phyloP scores from a whole-genome alignment of 2,888 invertebrate genomes.

The Zygogramma bicolorata region DNA sequence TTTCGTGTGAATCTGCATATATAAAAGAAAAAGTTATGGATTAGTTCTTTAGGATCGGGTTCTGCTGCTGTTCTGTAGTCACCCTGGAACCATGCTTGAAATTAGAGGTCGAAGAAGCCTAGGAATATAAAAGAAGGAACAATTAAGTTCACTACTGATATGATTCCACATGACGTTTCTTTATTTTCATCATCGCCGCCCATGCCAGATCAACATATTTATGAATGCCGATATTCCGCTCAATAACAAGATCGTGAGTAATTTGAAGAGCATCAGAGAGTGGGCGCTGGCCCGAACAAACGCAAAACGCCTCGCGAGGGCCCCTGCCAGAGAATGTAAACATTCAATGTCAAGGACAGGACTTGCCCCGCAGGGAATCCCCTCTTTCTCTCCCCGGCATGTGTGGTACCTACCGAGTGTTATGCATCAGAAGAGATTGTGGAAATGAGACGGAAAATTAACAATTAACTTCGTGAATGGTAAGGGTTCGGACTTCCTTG shows the following conservation, averaged over 20 bases:
- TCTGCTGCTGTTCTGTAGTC: too few relatives aligned
- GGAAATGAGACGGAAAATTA: not conserved
- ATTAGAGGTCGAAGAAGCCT: too few relatives aligned
- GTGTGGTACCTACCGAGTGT: not conserved
- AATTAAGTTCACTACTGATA: too few relatives aligned
- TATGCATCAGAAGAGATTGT: not conserved
- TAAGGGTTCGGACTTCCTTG: too few relatives aligned
- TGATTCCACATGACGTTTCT: too few relatives aligned
- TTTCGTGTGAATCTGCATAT: too few relatives aligned
- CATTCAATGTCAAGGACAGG: conserved; percentile 61
- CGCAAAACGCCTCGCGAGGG: conserved; percentile 53
- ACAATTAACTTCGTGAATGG: not conserved
- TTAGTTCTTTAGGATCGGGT: not conserved
- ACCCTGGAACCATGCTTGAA: too few relatives aligned
- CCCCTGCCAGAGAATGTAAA: conserved; percentile 56
- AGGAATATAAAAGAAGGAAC: too few relatives aligned
- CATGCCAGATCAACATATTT: not conserved
- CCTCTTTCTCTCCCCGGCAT: conserved; percentile 25
- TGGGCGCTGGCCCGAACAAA: conserved; percentile 30
- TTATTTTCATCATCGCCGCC: too few relatives aligned
- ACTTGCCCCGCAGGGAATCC: conserved; percentile 50
- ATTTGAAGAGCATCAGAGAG: not conserved
- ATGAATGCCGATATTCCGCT: not conserved
- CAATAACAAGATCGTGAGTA: conserved; percentile 1
- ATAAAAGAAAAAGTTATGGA: not conserved